phyloP scores from a whole-genome alignment of 1,140 invertebrate genomes.

The Atopsyche davidsoni region DNA sequence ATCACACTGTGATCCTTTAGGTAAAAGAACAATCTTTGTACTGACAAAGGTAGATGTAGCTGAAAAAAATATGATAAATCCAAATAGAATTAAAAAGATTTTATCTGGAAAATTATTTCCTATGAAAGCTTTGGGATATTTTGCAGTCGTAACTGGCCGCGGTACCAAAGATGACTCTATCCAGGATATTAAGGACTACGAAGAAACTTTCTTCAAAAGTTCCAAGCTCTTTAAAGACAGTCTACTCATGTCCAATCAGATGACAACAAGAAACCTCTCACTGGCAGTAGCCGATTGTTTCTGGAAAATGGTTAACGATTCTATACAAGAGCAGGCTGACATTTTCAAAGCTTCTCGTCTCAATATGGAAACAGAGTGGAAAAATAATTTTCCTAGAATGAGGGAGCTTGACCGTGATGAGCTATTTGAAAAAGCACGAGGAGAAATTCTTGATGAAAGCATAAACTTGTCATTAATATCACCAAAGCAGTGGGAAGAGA shows the following conservation, averaged over 20 bases:
- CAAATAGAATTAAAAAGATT: conserved; percentile 88
- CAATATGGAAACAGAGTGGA: conserved; percentile 99
- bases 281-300: conserved; percentile 96
- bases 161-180: conserved; percentile 90
- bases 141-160: conserved; percentile 95
- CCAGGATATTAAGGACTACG: conserved; percentile 87
- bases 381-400: conserved; percentile 92
- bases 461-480: conserved; percentile 90
- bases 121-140: conserved; percentile 98
- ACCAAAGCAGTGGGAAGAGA: conserved; percentile 86
- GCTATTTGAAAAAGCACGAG: conserved; percentile 90
- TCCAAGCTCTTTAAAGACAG: conserved; percentile 93
- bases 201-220: conserved; percentile 90
- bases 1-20: conserved; percentile 87
- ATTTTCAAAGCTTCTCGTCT: conserved; percentile 95
- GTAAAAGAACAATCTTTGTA: conserved; percentile 96
- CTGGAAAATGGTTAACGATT: conserved; percentile 98
- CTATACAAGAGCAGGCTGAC: conserved; percentile 97
- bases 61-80: conserved; percentile 90
- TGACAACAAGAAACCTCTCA: conserved; percentile 93
- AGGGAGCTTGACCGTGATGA: conserved; percentile 92
- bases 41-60: conserved; percentile 97
- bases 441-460: conserved; percentile 94
- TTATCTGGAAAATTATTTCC: conserved; percentile 94
- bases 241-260: conserved; percentile 83